Base-by-base conservation (phyloP, 2,888 invertebrate genomes). In the Apeira syringaria region DNA sequence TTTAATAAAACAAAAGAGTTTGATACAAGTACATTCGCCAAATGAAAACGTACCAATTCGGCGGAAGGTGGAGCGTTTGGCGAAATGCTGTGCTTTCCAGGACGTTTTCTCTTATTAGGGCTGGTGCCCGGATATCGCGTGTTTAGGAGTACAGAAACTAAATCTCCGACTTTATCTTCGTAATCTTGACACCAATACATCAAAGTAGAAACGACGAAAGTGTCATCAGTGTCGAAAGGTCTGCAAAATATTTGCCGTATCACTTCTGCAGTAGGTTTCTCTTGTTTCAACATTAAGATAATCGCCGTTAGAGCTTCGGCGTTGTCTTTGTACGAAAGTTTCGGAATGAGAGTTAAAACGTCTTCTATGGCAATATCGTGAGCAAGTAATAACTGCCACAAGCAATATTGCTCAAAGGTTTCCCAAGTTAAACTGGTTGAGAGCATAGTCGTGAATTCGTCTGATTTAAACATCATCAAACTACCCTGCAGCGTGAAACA, bases 361-460 rank as follows among this genome's bases (percentile, higher is more conserved):
- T 95, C 94, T 68, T 98, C 97, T n/a, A 98, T 93, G 37, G 97
- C 95, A 71, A 98, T 95, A 76, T 97, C 97, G 76, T 99, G 99
- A 26, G 98, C 98, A 56, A 95, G 94, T 32, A 99, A 93, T 43
- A 99, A 91, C 81, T 99, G 98, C 99, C 99, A 99, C 29, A 99
- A 92, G 78, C 98, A 98, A 75, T 97, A 95, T 81, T 99, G 99
- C 80, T 99, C 99, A 63, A 98, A 97, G 1, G 98, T 98, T 84
- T 99, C 99, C 97, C 99, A 99, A 42, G 93, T 93, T 40, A 99
- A 90, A 67, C 97, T 98, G 27, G 95, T 94, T 47, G 94, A 95
- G 59, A 96, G 80, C 77, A 96, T 92, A 26, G 93, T 90, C 43
- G 93, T 92, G 28, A 96, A 91, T 41, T 94, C 94, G 59, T 96